Evolutionary conservation across 2,113 vertebrate species (phyloP).

Genomic region (human): GRCh38 chr19:50313001-50313500

Average conservation of each 20-base stretch:
- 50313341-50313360: background rate
- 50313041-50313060: conserved; percentile 44
- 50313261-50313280: background rate
- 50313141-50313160: conserved; percentile 69
- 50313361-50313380: background rate
- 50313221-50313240: background rate
- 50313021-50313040: conserved; percentile 58
- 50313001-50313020: background rate
- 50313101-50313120: conserved; percentile 60
- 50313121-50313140: conserved; percentile 65
- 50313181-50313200: background rate
- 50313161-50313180: conserved; percentile 22
- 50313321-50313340: background rate
- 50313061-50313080: conserved; percentile 46
- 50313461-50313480: background rate
- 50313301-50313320: background rate
- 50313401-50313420: background rate
- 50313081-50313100: conserved; percentile 35
- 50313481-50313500: background rate
- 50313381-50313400: background rate
- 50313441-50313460: background rate
- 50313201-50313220: background rate
- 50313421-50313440: background rate
- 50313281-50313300: background rate
- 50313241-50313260: background rate